phyloP scores from a whole-genome alignment of 1,140 invertebrate genomes.

The Bombus waltoni region DNA sequence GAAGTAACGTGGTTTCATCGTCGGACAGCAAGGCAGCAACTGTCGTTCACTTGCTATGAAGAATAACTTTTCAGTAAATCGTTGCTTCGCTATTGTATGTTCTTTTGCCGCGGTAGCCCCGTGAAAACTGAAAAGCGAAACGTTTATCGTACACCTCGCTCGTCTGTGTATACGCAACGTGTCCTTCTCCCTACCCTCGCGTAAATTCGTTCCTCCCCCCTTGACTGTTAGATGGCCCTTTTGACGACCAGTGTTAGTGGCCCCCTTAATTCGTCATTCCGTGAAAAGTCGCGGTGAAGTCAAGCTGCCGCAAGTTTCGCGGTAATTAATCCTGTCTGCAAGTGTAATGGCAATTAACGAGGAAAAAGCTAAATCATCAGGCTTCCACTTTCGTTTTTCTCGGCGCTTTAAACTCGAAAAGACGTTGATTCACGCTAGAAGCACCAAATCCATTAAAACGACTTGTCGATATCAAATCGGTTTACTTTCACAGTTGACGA shows the following conservation, averaged over 20 bases:
- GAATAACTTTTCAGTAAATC: not conserved
- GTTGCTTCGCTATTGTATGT: not conserved
- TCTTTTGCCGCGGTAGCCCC: constrained; percentile 56
- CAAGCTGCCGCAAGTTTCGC: not conserved
- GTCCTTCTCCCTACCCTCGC: constrained; percentile 35
- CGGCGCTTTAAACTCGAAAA: not conserved
- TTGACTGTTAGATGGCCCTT: constrained; percentile 23
- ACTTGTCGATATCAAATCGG: not conserved
- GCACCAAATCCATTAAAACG: too few species aligned
- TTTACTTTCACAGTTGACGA: too few species aligned
- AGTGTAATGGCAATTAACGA: constrained; percentile 15
- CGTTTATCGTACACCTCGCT: constrained; percentile 60
- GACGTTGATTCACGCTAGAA: not conserved
- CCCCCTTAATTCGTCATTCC: constrained; percentile 51
- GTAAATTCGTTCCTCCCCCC: constrained; percentile 31
- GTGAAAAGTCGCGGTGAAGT: constrained; percentile 16
- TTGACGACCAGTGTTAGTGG: constrained; percentile 48
- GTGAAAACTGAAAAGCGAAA: constrained; percentile 75
- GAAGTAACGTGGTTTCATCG: not conserved
- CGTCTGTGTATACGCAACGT: constrained; percentile 51
- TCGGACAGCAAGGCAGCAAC: not conserved
- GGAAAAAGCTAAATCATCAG: not conserved
- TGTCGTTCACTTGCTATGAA: too few species aligned
- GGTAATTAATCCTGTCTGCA: not conserved
- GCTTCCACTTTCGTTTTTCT: not conserved